Conservation (phyloP, 2,113 vertebrate species). For the human region GRCh38 chr15:32291501-32292000, state of each 20-base stretch:
- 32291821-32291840: neutral
- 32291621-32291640: neutral
- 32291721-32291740: neutral
- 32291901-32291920: neutral
- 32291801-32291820: neutral
- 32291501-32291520: neutral
- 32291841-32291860: neutral
- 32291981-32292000: neutral
- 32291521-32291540: neutral
- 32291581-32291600: neutral
- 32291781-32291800: neutral
- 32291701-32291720: neutral
- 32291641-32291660: neutral
- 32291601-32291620: neutral
- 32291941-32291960: neutral
- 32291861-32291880: neutral
- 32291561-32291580: neutral
- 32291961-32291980: neutral
- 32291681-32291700: neutral
- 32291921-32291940: neutral
- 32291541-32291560: neutral
- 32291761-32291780: neutral
- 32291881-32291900: neutral
- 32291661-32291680: neutral
- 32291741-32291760: neutral